Percentiles rank a stretch among this genome's conserved stretches.
Conservation (phyloP, 2,888 invertebrate species). For the Tholera decimalis region DNA sequence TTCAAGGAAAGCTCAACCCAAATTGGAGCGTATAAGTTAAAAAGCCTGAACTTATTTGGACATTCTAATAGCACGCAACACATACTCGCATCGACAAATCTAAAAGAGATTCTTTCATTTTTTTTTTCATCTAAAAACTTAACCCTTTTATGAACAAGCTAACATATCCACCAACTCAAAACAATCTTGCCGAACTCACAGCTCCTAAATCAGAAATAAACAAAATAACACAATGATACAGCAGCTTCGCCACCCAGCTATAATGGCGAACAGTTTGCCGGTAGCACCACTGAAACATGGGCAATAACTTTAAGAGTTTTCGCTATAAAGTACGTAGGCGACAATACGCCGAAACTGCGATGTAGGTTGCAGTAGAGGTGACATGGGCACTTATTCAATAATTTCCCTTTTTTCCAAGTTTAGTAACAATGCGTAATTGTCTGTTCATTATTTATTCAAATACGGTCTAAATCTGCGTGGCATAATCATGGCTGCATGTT, state of each 20-base stretch:
- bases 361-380: constrained; percentile 45
- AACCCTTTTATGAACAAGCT: constrained; percentile 7
- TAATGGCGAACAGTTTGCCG: constrained; percentile 70
- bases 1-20: no score
- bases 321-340: constrained; percentile 72
- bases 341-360: constrained; percentile 65
- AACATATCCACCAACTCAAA: constrained; percentile 8
- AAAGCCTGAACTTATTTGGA: no score
- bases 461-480: no score
- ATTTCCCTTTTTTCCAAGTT: no score
- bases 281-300: constrained; percentile 61
- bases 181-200: constrained; percentile 44
- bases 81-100: neutral
- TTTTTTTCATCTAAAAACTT: neutral
- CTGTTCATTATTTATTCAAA: no score
- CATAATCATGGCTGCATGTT: no score
- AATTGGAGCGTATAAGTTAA: no score
- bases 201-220: constrained; percentile 58
- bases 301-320: constrained; percentile 76
- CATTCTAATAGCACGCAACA: no score
- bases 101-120: neutral
- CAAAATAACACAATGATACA: constrained; percentile 61
- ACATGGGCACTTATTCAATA: no score
- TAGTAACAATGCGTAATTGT: no score
- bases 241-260: constrained; percentile 48